phyloP scores from a whole-genome alignment of 30 jellyfish, hydroid and myxozoan species.

The Pelagia noctiluca region DNA sequence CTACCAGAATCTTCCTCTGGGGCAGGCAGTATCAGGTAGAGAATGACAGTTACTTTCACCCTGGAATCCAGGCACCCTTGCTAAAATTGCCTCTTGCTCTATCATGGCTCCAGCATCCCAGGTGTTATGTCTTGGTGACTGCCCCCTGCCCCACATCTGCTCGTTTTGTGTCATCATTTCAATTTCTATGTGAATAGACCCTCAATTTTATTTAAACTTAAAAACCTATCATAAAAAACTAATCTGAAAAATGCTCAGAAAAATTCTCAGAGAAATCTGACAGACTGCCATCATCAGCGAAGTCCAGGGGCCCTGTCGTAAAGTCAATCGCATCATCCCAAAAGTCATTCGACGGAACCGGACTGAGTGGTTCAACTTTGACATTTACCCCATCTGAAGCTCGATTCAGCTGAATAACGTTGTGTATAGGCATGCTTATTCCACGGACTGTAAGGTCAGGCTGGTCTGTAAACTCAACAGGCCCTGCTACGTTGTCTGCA shows the following conservation, averaged over 20 bases:
- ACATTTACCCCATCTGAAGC: conserved; percentile 38
- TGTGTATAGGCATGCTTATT: conserved; percentile 82
- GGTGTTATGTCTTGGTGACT: too few species aligned
- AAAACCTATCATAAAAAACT: background rate
- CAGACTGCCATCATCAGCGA: conserved; percentile 54
- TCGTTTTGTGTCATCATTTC: background rate
- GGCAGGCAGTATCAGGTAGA: too few species aligned
- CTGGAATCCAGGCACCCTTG: too few species aligned
- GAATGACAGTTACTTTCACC: too few species aligned
- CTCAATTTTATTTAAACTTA: background rate
- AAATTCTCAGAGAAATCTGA: conserved; percentile 70
- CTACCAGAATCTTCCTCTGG: too few species aligned
- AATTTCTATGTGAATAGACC: conserved; percentile 1
- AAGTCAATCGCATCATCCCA: conserved; percentile 80
- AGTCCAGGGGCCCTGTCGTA: conserved; percentile 52
- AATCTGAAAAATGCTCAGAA: conserved; percentile 66
- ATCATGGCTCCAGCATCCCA: too few species aligned
- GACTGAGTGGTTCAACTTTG: conserved; percentile 88
- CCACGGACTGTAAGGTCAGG: conserved; percentile 91
- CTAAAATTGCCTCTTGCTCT: too few species aligned
- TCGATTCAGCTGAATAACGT: conserved; percentile 53
- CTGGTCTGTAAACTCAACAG: conserved; percentile 85
- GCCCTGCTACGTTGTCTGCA: conserved; percentile 73
- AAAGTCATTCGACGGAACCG: conserved; percentile 72
- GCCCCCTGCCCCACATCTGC: too few species aligned